Evolutionary conservation across 2,113 vertebrate species (phyloP).

Genomic region (Aegotheles bennettii): DNA sequence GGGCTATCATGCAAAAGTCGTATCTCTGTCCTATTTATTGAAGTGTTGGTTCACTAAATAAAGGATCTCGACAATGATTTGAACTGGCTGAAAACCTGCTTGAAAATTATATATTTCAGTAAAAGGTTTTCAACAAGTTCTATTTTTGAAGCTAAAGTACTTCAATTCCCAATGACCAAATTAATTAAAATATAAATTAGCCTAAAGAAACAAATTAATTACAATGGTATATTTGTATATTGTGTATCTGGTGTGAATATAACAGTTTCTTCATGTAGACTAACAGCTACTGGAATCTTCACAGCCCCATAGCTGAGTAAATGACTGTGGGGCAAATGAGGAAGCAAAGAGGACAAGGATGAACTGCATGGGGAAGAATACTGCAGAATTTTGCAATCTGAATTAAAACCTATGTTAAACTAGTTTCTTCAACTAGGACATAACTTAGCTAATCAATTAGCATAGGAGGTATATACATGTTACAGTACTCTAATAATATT

Average conservation of each 20-base stretch:
- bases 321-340: not conserved
- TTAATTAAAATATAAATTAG: conserved; percentile 61
- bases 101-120: conserved; percentile 2
- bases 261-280: not conserved
- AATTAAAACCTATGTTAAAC: conserved; percentile 12
- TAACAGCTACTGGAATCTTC: not conserved
- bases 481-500: not conserved
- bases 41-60: conserved; percentile 8
- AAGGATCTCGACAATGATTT: not conserved
- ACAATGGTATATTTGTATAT: conserved; percentile 26
- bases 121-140: conserved; percentile 34
- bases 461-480: not conserved
- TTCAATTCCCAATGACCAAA: conserved; percentile 38
- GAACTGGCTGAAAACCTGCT: conserved; percentile 15
- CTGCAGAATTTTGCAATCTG: not conserved
- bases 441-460: not conserved
- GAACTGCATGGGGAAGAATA: not conserved
- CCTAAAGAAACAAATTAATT: conserved; percentile 43
- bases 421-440: not conserved
- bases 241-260: not conserved
- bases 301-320: not conserved
- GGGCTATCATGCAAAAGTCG: not conserved
- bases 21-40: conserved; percentile 28
- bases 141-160: conserved; percentile 28
- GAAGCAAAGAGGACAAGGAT: not conserved